Percentiles rank a stretch among this genome's conserved stretches.
Conservation (phyloP, 2,888 invertebrate genomes). For the Cheilosia scutellata region DNA sequence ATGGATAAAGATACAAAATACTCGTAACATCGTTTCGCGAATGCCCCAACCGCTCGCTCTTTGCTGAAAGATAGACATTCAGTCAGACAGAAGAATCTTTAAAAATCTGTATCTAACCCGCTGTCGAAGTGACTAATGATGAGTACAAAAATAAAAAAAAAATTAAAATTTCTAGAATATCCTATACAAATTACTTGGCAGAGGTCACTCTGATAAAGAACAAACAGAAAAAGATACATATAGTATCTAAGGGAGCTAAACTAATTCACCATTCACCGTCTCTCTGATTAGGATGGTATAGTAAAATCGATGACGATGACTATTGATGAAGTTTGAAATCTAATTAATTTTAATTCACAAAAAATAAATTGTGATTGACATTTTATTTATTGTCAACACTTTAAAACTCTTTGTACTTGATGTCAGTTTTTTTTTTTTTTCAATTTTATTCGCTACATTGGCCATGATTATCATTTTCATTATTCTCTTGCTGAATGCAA, state of each 20-base stretch:
- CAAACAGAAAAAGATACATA: too few relatives aligned
- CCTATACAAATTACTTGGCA: slow-evolving; percentile 40
- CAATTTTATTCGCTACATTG: slow-evolving; percentile 33
- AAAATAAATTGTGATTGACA: slow-evolving; percentile 37
- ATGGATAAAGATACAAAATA: slow-evolving; percentile 70
- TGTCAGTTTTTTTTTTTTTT: neutral
- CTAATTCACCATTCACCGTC: neutral
- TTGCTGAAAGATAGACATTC: slow-evolving; percentile 66
- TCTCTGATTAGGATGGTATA: slow-evolving; percentile 8
- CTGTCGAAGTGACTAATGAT: slow-evolving; percentile 73
- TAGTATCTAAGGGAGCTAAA: neutral
- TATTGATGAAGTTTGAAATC: slow-evolving; percentile 32
- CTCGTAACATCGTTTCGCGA: slow-evolving; percentile 45
- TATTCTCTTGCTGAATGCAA: slow-evolving; percentile 19
- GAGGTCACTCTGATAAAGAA: slow-evolving; percentile 28
- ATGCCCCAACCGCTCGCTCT: slow-evolving; percentile 30
- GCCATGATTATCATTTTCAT: slow-evolving; percentile 36
- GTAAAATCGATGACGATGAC: slow-evolving; percentile 38
- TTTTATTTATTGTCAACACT: slow-evolving; percentile 7
- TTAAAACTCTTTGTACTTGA: slow-evolving; percentile 1
- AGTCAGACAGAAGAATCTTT: slow-evolving; percentile 67
- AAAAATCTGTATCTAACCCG: slow-evolving; percentile 71
- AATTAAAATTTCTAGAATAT: slow-evolving; percentile 17
- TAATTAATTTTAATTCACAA: slow-evolving; percentile 49
- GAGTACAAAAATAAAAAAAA: slow-evolving; percentile 42